Conservation (phyloP, 2,797 vertebrate species). For the Sebastes reedi region DNA sequence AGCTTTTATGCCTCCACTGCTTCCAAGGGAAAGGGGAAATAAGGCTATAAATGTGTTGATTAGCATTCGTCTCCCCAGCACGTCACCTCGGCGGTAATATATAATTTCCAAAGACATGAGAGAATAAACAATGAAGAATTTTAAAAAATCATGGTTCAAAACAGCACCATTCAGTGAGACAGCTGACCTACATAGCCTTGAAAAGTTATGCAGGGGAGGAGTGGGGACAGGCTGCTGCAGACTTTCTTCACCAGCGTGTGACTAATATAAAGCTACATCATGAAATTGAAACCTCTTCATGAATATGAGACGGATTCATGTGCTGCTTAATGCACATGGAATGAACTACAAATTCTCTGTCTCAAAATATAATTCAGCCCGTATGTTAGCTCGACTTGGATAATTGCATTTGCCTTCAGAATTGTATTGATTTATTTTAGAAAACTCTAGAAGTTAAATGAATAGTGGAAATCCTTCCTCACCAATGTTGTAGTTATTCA, state of each 20-base stretch:
- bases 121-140: slow-evolving; percentile 51
- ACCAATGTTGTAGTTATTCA: neutral
- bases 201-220: slow-evolving; percentile 47
- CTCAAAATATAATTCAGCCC: neutral
- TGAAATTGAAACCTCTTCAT: slow-evolving; percentile 37
- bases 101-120: slow-evolving; percentile 32
- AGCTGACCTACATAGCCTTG: slow-evolving; percentile 66
- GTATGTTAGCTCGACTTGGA: neutral
- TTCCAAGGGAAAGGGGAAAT: slow-evolving; percentile 12
- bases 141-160: slow-evolving; percentile 27
- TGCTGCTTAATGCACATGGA: slow-evolving; percentile 20
- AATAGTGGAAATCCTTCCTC: neutral
- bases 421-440: neutral
- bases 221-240: slow-evolving; percentile 40
- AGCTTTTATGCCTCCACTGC: slow-evolving; percentile 1
- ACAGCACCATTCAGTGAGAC: slow-evolving; percentile 43
- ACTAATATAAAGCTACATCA: slow-evolving; percentile 57
- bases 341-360: neutral
- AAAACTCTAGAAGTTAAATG: neutral
- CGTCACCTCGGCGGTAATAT: slow-evolving; percentile 5
- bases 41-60: slow-evolving; percentile 9
- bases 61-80: slow-evolving; percentile 25
- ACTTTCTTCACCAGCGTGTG: slow-evolving; percentile 39
- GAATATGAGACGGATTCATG: slow-evolving; percentile 26
- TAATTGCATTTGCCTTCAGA: neutral